phyloP scores from a whole-genome alignment of 2,888 invertebrate genomes.

The Leptopterna dolabrata region DNA sequence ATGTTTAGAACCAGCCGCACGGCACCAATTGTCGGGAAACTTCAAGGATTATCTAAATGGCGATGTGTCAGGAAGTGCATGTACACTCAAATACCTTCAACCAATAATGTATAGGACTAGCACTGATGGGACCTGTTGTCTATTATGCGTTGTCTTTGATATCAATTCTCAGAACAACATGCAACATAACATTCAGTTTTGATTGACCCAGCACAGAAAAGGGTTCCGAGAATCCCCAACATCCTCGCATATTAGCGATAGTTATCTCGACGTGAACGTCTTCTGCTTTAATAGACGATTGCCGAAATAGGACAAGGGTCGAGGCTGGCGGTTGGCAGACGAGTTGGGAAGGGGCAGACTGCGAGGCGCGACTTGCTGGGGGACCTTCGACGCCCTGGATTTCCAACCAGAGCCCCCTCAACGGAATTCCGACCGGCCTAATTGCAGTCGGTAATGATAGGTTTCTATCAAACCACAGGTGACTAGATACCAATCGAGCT shows the following conservation, averaged over 20 bases:
- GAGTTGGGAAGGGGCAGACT: background rate
- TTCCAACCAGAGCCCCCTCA: background rate
- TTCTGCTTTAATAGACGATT: conserved; percentile 13
- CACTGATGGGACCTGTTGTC: too few relatives aligned
- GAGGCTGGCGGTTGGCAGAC: background rate
- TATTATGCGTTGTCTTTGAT: background rate
- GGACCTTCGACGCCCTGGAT: background rate
- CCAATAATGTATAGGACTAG: too few relatives aligned
- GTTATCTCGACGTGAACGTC: conserved; percentile 5
- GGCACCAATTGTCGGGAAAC: too few relatives aligned
- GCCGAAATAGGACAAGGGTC: conserved; percentile 6
- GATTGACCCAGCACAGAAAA: background rate
- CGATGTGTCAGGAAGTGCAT: too few relatives aligned
- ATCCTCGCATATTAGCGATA: background rate
- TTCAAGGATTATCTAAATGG: too few relatives aligned
- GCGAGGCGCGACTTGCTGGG: background rate
- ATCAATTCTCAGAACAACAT: background rate
- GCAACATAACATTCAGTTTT: background rate
- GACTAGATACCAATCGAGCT: background rate
- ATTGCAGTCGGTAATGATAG: background rate
- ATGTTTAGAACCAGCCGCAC: too few relatives aligned
- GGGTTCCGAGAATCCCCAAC: background rate
- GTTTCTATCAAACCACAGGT: background rate
- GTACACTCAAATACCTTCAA: too few relatives aligned
- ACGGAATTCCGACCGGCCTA: background rate